Percentiles rank a stretch among this genome's conserved stretches.
phyloP scores from a whole-genome alignment of 1,140 invertebrate genomes.

The Sinonovacula constricta region DNA sequence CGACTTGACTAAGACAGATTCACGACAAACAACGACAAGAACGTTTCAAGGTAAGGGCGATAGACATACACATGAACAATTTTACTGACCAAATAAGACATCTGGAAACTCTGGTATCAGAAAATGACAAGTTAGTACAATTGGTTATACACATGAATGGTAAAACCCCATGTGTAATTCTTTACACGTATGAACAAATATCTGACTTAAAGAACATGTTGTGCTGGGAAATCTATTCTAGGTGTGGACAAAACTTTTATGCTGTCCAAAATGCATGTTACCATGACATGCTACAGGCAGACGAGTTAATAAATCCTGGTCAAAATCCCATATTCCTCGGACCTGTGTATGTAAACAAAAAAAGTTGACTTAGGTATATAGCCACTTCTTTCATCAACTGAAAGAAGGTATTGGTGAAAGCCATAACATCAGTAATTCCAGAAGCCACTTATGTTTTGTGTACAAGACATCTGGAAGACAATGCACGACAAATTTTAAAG shows the following conservation, averaged over 20 bases:
- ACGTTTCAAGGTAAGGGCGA: background rate
- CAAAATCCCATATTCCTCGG: constrained; percentile 41
- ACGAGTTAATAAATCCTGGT: background rate
- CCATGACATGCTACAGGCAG: constrained; percentile 22
- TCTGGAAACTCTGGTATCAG: constrained; percentile 10
- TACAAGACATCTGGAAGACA: constrained; percentile 31
- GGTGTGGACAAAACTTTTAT: constrained; percentile 52
- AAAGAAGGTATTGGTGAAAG: constrained; percentile 40
- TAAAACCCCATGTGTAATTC: constrained; percentile 38
- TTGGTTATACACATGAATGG: constrained; percentile 7
- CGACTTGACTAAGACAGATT: background rate
- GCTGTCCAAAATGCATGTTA: constrained; percentile 48
- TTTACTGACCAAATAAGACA: constrained; percentile 27
- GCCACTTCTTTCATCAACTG: constrained; percentile 33
- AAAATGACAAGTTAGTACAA: background rate
- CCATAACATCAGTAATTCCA: constrained; percentile 34
- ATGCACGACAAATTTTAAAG: constrained; percentile 1
- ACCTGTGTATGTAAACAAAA: constrained; percentile 44
- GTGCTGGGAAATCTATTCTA: constrained; percentile 23
- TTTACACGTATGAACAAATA: constrained; percentile 47
- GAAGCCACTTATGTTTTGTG: constrained; percentile 49
- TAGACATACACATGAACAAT: background rate
- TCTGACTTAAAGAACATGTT: constrained; percentile 44
- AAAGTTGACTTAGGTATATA: constrained; percentile 6
- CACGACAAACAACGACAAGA: constrained; percentile 8